Percentiles rank a stretch among this genome's conserved stretches.
These are phyloP conservation scores for Amblyornis subalaris DNA, from an alignment of 2,113 vertebrate genomes.

Conservation along the genomic window DNA sequence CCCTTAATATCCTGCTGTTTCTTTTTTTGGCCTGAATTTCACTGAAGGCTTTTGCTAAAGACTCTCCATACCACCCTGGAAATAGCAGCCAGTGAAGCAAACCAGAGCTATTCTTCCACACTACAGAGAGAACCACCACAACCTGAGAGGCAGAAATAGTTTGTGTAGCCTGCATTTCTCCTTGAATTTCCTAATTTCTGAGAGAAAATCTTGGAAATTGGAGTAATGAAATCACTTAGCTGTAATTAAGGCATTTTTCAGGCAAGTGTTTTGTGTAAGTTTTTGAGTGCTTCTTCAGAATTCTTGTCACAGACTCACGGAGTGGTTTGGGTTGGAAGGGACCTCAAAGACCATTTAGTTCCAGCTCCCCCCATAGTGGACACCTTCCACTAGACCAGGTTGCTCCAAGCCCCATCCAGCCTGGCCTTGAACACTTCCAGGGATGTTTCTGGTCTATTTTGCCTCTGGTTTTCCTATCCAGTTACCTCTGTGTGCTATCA, in stretches of 20 bases:
- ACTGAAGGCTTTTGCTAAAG: not conserved
- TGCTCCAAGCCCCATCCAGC: not conserved
- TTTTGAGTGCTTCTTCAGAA: not conserved
- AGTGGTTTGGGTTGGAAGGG: not conserved
- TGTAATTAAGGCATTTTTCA: not conserved
- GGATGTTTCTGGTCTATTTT: not conserved
- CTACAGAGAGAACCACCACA: not conserved
- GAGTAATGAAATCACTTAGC: not conserved
- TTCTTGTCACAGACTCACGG: not conserved
- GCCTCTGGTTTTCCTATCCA: not conserved
- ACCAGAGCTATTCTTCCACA: not conserved
- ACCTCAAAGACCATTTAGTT: not conserved
- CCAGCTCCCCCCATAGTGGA: too few species aligned
- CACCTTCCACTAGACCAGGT: not conserved
- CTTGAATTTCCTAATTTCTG: not conserved
- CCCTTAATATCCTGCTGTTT: constrained; percentile 3
- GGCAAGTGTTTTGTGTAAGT: not conserved
- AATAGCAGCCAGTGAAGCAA: not conserved
- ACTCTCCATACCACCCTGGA: not conserved
- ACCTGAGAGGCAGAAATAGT: not conserved
- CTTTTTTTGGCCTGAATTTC: constrained; percentile 14
- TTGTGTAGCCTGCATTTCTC: not conserved
- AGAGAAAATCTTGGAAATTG: not conserved
- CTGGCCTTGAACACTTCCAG: not conserved
- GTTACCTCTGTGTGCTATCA: not conserved